Evolutionary conservation across 2,888 invertebrate species (phyloP), one percentile per base, ranked within the genome.

Genomic region (Parnassius smintheus): DNA sequence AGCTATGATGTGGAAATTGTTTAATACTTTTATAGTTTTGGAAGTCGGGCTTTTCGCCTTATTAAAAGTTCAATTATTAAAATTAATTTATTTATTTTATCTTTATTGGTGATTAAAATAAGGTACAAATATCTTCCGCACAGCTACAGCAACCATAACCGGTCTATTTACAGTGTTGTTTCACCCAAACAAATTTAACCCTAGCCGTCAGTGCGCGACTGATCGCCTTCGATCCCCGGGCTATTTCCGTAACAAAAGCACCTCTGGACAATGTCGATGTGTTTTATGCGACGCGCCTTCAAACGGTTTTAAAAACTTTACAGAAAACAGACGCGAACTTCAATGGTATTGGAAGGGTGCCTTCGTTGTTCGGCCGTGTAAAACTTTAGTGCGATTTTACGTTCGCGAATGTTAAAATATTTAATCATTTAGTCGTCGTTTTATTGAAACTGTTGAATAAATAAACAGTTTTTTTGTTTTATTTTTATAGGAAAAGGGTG

Each of bases 161-260:
- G 44, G 58, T 18, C 58, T 58, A 58, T 58, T 42, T 44, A 61
- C 52, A 61, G 45, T 58, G 64, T 51, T 61, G 64, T 51, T 61
- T 56, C 52, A 58, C 61, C 53, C 50, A 58, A 58, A 58, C 58
- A 50, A 58, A 51, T 50, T 49, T 50, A 57, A 54, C 52, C 59
- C 65, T 65, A 50, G 18, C 50, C 50, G 50, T 11, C 59, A 44
- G 44, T 10, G 44, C 11, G 44, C 44, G 44, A 44, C 44, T 9
- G 11, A 44, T 49, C 58, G 52, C 55, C 55, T 56, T 53, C 62
- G 61, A 67, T 64, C 57, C 25, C 18, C 25, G 54, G 48, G 55
- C 69, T 76, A 76, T 76, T 75, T 73, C 66, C 61, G 71, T 74
- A 74, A 75, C 74, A 74, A 75, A 70, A 65, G 70, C 70, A 68